Base-by-base conservation (phyloP, 2,797 vertebrate genomes). In the Siniperca scherzeri region DNA sequence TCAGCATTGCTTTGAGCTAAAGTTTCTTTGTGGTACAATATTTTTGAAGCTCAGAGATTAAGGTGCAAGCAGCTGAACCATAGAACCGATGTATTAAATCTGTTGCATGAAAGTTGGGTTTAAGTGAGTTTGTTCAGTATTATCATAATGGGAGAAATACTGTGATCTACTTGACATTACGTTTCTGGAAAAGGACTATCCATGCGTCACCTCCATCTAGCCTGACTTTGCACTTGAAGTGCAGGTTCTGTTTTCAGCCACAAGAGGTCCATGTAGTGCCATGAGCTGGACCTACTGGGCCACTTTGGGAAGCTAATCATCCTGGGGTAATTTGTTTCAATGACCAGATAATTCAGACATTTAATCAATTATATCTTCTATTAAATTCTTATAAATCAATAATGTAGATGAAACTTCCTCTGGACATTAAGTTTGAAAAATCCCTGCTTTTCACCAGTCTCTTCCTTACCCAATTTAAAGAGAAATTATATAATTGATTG, bases 191-290 rank as follows among this genome's bases (percentile, higher is more conserved):
- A 78, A 67, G 11, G 21, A 13, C 17, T 19, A 1, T 25, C 21
- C 53, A 6, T 56, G 7, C 3, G 4, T 50, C 69, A 42, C 46
- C n/a, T 52, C 27, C 7, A 60, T n/a, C 6, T 0, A 16, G 13
- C 13, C 40, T 72, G 27, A 48, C 4, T 72, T 64, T 69, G 8
- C 14, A 33, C 33, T 21, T 48, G 11, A 73, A 38, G 9, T 50
- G 82, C 62, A 87, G 40, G 10, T 78, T 78, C 44, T 55, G 1
- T 56, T 84, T 89, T 61, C 44, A 42, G 78, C 91, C 94, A 93
- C 88, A 87, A 92, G 94, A 92, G 91, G 89, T 78, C 93, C 77
- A 27, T 81, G 76, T 73, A 59, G 87, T 66, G 83, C 85, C 59
- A 68, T 36, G 4, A 55, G 55, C 66, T 17, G 66, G 66, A 71